phyloP scores from a whole-genome alignment of 2,888 invertebrate genomes.

The Deroplatys truncata region DNA sequence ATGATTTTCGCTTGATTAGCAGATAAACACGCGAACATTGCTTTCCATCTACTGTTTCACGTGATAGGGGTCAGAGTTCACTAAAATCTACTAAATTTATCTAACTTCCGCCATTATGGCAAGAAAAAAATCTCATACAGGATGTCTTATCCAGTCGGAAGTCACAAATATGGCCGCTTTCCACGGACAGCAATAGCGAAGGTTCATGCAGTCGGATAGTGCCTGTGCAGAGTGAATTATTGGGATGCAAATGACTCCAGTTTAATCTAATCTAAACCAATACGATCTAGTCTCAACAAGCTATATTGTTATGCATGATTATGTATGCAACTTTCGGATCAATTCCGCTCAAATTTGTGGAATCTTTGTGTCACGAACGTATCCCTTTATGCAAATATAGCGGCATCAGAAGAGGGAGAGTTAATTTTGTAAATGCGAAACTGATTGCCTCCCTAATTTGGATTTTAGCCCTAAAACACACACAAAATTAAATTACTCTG shows the following conservation, averaged over 20 bases:
- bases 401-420: background rate
- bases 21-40: too few relatives aligned
- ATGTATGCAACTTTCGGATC: too few relatives aligned
- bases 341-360: background rate
- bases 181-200: too few relatives aligned
- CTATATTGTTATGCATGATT: background rate
- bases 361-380: background rate
- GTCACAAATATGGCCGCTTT: too few relatives aligned
- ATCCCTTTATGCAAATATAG: background rate
- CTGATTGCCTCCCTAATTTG: background rate
- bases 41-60: too few relatives aligned
- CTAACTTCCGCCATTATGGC: too few relatives aligned
- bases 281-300: background rate
- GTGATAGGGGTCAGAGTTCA: too few relatives aligned
- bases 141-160: too few relatives aligned
- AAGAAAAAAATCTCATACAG: too few relatives aligned
- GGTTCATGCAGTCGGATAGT: too few relatives aligned
- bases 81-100: too few relatives aligned
- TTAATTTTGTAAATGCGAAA: background rate
- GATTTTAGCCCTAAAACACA: background rate
- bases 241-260: background rate
- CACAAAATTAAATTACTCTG: background rate
- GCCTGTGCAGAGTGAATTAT: background rate
- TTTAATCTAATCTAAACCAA: background rate
- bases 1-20: too few relatives aligned